Base-by-base conservation (phyloP, 2,797 vertebrate genomes). In the Enteromius paludinosus region DNA sequence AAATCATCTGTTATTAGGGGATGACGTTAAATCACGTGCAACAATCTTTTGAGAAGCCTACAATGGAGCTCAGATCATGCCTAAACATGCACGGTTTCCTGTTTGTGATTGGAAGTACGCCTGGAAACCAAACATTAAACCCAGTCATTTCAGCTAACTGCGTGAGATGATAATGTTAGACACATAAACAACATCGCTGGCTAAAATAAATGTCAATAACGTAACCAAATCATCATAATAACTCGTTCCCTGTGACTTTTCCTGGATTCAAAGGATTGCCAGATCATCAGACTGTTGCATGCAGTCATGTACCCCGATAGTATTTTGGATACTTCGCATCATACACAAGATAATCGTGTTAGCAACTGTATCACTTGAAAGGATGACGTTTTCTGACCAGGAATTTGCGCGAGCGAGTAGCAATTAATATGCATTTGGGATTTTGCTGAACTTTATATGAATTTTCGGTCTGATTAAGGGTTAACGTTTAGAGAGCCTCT, bases 201-300 rank as follows among this genome's bases (percentile, higher is more conserved):
- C 10, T n/a, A 23, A 72, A 25, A 62, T 18, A 25, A 62, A 62
- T 9, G 4, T n/a, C 7, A 17, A 9, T 35, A 72, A 14, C 49
- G 18, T 28, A 1, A 11, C 18, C 4, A 47, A 0, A 35, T 11
- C 14, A 12, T 20, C 10, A 25, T 0, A 9, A 59, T 2, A 30
- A 25, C 0, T 5, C 23, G 4, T 59, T 20, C n/a, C 35, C 35
- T 59, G 2, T 11, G 7, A 30, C 18, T 74, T 33, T 47, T 35
- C 6, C 25, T 8, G 3, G 25, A 71, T 72, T 52, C 20, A 72
- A 49, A 54, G 69, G 45, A 75, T 82, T 56, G 71, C 80, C 71
- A 82, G 61, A 45, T 75, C 71, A 41, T 17, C 35, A n/a, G 59
- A 64, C 79, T 73, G 79, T 81, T 81, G 69, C 28, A 62, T 62